A percentile compares a stretch with the other conserved stretches of the same genome.
Evolutionary conservation across 2,797 vertebrate genomes (phyloP).

Genomic region (Spheniscus humboldti): DNA sequence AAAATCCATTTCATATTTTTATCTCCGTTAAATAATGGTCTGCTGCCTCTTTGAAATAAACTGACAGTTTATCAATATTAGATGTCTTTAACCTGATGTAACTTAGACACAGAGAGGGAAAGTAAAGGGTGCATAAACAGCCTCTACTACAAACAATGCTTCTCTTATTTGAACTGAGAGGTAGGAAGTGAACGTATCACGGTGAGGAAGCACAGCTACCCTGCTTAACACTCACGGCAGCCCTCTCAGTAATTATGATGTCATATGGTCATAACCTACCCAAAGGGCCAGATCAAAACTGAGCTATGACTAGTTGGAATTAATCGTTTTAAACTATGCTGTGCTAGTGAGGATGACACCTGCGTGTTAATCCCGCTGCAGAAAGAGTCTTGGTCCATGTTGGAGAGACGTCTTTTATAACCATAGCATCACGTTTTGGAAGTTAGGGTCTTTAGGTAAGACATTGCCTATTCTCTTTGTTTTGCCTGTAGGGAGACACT

Average conservation of each 20-base stretch:
- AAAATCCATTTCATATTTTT: conserved; percentile 66
- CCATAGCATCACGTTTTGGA: background rate
- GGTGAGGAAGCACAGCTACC: background rate
- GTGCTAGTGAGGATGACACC: background rate
- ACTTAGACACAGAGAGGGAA: background rate
- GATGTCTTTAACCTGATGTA: conserved; percentile 31
- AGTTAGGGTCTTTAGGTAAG: conserved; percentile 6
- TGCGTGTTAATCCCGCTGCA: accelerated
- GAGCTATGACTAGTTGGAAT: background rate
- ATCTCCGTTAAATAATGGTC: conserved; percentile 62
- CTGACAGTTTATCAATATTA: conserved; percentile 67
- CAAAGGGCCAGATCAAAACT: background rate
- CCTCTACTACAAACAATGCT: background rate
- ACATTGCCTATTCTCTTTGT: background rate
- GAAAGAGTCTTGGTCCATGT: background rate
- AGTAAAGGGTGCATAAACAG: background rate
- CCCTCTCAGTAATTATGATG: background rate
- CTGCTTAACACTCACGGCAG: background rate
- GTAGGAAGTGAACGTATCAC: background rate
- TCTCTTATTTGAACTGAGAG: background rate
- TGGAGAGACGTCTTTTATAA: background rate
- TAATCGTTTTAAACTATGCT: background rate
- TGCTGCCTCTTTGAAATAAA: conserved; percentile 54
- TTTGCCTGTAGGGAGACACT: background rate
- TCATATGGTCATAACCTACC: background rate